Conservation (phyloP, 1,140 invertebrate genomes). For the Bombus superbus region DNA sequence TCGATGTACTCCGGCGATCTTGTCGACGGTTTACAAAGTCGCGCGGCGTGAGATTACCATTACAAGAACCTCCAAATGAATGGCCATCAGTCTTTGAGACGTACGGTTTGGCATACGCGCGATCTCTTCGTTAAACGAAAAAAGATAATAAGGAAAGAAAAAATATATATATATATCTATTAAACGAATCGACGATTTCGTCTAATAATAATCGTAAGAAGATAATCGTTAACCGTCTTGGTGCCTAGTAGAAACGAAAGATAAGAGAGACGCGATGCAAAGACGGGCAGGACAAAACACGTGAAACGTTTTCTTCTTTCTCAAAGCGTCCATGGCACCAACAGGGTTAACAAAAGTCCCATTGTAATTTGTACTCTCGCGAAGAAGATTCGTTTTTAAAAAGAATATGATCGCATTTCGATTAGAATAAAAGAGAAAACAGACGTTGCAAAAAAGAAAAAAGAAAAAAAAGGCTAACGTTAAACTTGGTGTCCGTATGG, state of each 20-base stretch:
- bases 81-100: conserved; percentile 71
- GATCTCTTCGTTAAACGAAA: conserved; percentile 25
- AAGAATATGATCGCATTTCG: conserved; percentile 18
- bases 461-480: conserved; percentile 34
- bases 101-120: conserved; percentile 47
- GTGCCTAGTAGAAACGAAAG: not conserved
- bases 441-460: conserved; percentile 16
- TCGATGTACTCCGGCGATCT: conserved; percentile 64
- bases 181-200: not conserved
- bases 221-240: conserved; percentile 9
- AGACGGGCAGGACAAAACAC: not conserved
- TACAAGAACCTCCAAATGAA: conserved; percentile 75
- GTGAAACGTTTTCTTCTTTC: not conserved
- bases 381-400: conserved; percentile 8
- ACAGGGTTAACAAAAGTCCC: conserved; percentile 14
- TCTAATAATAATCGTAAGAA: conserved; percentile 17
- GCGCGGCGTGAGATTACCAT: conserved; percentile 69
- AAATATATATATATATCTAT: not conserved
- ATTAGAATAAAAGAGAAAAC: conserved; percentile 10
- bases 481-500: conserved; percentile 39
- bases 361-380: conserved; percentile 41
- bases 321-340: not conserved
- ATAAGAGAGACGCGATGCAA: not conserved
- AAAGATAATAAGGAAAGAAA: not conserved
- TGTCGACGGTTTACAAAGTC: conserved; percentile 21